phyloP scores from a whole-genome alignment of 2,797 vertebrate species.

The Synaphobranchus kaupii region DNA sequence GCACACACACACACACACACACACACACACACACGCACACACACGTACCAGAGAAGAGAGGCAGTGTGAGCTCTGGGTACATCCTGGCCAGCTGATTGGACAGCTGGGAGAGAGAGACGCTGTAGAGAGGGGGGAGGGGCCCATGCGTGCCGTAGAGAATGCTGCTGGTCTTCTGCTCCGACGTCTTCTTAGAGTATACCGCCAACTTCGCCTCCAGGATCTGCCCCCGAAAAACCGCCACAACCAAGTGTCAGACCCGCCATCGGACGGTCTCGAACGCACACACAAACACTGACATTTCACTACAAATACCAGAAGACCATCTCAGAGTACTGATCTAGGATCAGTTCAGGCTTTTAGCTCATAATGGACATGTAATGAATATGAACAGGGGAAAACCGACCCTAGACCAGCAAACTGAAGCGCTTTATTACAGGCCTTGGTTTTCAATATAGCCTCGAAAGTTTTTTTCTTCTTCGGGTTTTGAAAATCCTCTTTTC shows the following conservation, averaged over 20 bases:
- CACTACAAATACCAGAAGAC: neutral
- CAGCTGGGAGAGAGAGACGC: constrained; percentile 66
- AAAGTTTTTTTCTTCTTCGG: neutral
- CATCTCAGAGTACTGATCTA: too few species aligned
- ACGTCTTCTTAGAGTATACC: constrained; percentile 92
- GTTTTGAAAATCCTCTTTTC: neutral
- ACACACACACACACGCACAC: neutral
- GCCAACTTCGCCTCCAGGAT: constrained; percentile 94
- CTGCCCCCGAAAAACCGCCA: constrained; percentile 68
- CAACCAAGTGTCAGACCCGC: constrained; percentile 18
- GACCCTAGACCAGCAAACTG: too few species aligned
- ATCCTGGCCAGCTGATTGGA: constrained; percentile 88
- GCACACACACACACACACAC: neutral
- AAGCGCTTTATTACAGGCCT: too few species aligned
- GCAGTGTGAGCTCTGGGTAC: constrained; percentile 97
- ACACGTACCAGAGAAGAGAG: constrained; percentile 90
- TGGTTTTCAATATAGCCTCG: neutral
- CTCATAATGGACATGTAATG: too few species aligned
- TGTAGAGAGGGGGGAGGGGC: constrained; percentile 89
- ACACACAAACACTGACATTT: neutral
- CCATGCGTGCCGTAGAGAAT: constrained; percentile 95
- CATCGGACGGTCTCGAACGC: neutral
- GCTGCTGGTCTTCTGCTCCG: constrained; percentile 91
- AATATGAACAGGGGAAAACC: too few species aligned
- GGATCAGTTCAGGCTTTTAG: too few species aligned